A percentile compares a stretch with the other conserved stretches of the same genome.
These are phyloP conservation scores for Poecilia picta DNA, from an alignment of 2,797 vertebrate species.

Conservation along the genomic window DNA sequence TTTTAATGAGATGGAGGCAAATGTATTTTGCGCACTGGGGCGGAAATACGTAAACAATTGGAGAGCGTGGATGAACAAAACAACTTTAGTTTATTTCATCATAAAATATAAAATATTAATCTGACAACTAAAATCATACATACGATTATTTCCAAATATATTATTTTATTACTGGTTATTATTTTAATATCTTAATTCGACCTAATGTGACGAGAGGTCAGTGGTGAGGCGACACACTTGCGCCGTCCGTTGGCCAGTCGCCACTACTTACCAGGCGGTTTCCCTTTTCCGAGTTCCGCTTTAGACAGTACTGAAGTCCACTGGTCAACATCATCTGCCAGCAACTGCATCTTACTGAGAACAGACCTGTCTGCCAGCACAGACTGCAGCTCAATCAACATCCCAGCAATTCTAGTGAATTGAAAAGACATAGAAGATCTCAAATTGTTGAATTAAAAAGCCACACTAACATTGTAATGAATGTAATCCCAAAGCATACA, in stretches of 20 bases:
- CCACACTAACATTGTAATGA: background rate
- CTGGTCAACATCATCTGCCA: slow-evolving; percentile 68
- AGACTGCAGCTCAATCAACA: slow-evolving; percentile 77
- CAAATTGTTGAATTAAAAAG: background rate
- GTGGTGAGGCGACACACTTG: no score
- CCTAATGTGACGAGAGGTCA: no score
- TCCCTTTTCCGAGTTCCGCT: slow-evolving; percentile 28
- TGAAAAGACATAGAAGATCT: background rate
- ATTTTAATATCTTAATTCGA: no score
- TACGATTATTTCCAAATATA: no score
- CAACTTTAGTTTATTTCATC: no score
- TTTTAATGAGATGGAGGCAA: no score
- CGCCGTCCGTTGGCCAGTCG: background rate
- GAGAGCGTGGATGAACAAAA: no score
- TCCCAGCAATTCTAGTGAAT: slow-evolving; percentile 68
- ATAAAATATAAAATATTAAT: no score
- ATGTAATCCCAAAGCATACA: slow-evolving; percentile 80
- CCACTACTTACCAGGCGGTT: slow-evolving; percentile 1
- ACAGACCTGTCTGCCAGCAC: slow-evolving; percentile 67
- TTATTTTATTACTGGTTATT: no score
- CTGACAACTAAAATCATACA: no score
- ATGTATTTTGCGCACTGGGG: no score
- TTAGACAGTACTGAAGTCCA: slow-evolving; percentile 62
- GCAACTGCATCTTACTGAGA: slow-evolving; percentile 56
- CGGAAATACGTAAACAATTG: no score